phyloP scores from a whole-genome alignment of 1,140 invertebrate species.

The Neocloeon triangulifer region DNA sequence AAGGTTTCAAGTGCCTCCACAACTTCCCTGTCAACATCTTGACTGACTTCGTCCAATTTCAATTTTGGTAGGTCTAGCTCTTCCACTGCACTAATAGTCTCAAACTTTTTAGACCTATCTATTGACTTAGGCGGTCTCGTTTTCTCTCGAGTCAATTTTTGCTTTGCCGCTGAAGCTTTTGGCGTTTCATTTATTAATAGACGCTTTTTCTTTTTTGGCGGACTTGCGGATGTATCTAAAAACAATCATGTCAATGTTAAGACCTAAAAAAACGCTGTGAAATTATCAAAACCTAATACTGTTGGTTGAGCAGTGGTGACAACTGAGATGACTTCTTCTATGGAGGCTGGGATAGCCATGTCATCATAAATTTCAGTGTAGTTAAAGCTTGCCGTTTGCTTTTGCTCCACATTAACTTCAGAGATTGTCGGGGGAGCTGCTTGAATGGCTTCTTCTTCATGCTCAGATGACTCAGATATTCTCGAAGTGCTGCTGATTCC shows the following conservation, averaged over 20 bases:
- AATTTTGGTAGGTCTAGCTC: constrained; percentile 12
- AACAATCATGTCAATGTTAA: not conserved
- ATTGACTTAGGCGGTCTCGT: constrained; percentile 16
- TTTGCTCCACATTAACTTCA: constrained; percentile 1
- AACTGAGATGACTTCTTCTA: constrained; percentile 18
- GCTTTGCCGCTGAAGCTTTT: not conserved
- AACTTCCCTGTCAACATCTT: constrained; percentile 17
- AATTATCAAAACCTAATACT: not conserved
- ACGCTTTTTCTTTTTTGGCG: not conserved
- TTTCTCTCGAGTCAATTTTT: constrained; percentile 11
- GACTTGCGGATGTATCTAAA: not conserved
- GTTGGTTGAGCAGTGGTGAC: not conserved
- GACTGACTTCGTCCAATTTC: constrained; percentile 15
- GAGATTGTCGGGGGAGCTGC: too few species aligned
- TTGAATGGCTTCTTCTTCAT: not conserved
- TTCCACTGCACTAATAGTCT: constrained; percentile 14
- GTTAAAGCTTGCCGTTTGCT: not conserved
- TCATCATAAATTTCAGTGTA: constrained; percentile 12
- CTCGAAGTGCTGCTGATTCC: not conserved
- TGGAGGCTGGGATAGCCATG: constrained; percentile 21
- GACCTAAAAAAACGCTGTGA: not conserved
- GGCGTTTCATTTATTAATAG: constrained; percentile 9
- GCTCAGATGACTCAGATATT: not conserved
- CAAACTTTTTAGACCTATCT: not conserved
- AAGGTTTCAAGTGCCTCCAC: constrained; percentile 25